Base-by-base conservation (phyloP, 2,888 invertebrate genomes). In the Orchestes rusci region DNA sequence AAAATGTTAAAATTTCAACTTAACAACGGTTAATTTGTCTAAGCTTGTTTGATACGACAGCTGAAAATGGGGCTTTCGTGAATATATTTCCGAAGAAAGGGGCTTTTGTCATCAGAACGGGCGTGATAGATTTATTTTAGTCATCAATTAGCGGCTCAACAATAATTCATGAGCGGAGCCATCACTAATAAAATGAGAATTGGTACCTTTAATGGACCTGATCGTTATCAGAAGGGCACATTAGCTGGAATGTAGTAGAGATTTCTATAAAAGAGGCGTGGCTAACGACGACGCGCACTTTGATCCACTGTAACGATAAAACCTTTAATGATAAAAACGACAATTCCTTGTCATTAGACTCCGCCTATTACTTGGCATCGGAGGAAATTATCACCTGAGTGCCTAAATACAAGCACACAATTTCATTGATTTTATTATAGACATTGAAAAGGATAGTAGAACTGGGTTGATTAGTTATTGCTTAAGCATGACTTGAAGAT, bases 341-440 rank as follows among this genome's bases (percentile, higher is more conserved):
- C 62, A 62, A 59, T 61, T 60, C 55, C 59, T 55, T 59, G 62
- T 61, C 61, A 62, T 56, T 56, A 52, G 55, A 56, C 61, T 57
- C 60, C 62, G 52, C 62, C 62, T 53, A 44, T 48, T 51, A 43
- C 32, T 33, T 37, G 33, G 23, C 39, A 45, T 39, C 33, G 23
- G 16, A 34, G 32, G 10, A 18, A 43, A 49, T 49, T 49, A 45
- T 45, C 49, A 45, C 46, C 34, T n/a, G n/a, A n/a, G n/a, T n/a
- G n/a, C n/a, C n/a, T n/a, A n/a, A n/a, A n/a, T n/a, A n/a, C n/a
- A n/a, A n/a, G n/a, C n/a, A n/a, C n/a, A n/a, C n/a, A n/a, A n/a
- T n/a, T n/a, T n/a, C n/a, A n/a, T n/a, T n/a, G n/a, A n/a, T n/a
- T n/a, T n/a, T n/a, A n/a, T n/a, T n/a, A n/a, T n/a, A n/a, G n/a